Conservation (phyloP, 1,140 invertebrate genomes). For the Pseudomyrmex pallidus region DNA sequence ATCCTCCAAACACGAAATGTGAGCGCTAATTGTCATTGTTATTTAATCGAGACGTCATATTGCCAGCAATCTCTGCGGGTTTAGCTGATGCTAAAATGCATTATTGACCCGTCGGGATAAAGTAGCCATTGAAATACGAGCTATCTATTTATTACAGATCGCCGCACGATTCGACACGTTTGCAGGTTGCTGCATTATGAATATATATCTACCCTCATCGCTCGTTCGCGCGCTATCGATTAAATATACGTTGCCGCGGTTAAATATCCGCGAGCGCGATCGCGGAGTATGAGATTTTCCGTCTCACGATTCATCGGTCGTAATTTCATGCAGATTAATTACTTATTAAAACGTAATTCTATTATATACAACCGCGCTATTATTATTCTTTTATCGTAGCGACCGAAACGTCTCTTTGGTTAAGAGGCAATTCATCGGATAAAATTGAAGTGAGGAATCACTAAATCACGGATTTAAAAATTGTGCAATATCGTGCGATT, state of each 20-base stretch:
- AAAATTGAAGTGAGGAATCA: neutral
- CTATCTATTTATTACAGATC: conserved; percentile 50
- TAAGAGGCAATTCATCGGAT: neutral
- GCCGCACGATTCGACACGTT: conserved; percentile 28
- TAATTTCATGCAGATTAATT: conserved; percentile 35
- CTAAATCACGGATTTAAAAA: neutral
- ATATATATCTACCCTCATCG: conserved; percentile 7
- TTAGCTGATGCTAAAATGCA: conserved; percentile 6
- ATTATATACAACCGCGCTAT: neutral
- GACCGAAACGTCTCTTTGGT: too few relatives aligned
- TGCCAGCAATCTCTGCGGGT: neutral
- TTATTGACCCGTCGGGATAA: conserved; percentile 38
- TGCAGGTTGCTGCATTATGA: conserved; percentile 39
- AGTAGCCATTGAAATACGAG: conserved; percentile 46
- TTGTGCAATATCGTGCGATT: neutral
- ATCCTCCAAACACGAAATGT: neutral
- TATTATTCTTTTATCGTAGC: neutral
- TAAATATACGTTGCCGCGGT: conserved; percentile 18
- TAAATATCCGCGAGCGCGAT: conserved; percentile 6
- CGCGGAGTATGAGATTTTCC: neutral
- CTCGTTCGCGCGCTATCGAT: conserved; percentile 3
- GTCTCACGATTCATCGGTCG: neutral
- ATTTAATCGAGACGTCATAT: neutral
- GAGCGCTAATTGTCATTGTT: neutral
- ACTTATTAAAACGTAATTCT: neutral